Evolutionary conservation across 2,113 vertebrate genomes (phyloP).

Genomic region (Brienomyrus longianalis): DNA sequence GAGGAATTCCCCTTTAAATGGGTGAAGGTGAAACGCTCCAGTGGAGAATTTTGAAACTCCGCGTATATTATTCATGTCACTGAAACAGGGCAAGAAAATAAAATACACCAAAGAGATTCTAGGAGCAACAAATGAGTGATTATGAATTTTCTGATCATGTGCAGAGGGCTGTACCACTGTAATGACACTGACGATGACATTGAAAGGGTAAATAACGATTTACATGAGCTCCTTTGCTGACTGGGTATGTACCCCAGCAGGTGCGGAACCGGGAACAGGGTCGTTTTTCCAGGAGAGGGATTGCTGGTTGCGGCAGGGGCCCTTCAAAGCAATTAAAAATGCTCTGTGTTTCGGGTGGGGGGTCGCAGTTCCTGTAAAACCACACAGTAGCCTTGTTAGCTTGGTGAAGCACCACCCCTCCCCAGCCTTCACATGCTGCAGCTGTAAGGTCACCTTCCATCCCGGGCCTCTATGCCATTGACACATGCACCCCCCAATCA

Average conservation of each 20-base stretch:
- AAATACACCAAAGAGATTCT: neutral
- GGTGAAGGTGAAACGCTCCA: neutral
- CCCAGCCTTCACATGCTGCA: neutral
- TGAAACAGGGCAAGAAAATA: neutral
- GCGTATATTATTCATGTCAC: neutral
- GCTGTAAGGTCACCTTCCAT: neutral
- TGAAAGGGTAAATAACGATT: neutral
- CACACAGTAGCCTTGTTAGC: neutral
- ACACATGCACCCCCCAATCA: neutral
- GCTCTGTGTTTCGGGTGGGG: neutral
- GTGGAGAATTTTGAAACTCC: neutral
- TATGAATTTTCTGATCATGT: neutral
- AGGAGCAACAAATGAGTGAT: neutral
- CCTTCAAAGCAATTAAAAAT: neutral
- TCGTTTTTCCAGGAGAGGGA: neutral
- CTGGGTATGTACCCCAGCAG: neutral
- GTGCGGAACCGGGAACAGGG: neutral
- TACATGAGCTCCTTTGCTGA: neutral
- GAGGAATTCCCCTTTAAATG: neutral
- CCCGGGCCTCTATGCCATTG: neutral
- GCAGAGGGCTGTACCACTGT: neutral
- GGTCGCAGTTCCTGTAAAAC: neutral
- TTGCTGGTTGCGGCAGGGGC: neutral
- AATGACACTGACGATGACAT: neutral
- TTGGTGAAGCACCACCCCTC: neutral